Evolutionary conservation across 2,113 vertebrate genomes (phyloP).

Genomic region (Stercorarius parasiticus): DNA sequence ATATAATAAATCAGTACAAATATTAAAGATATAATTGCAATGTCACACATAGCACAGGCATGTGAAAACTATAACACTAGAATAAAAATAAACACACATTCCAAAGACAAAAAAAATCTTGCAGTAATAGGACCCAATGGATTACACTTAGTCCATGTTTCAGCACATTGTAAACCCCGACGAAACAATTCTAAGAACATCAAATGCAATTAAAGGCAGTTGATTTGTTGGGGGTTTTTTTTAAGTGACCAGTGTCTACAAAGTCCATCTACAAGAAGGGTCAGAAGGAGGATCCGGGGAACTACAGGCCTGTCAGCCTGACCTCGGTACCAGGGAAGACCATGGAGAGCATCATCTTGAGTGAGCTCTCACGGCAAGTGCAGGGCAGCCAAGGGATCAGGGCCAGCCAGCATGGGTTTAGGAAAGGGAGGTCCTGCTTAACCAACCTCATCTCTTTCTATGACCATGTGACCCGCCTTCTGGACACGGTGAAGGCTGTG

Average conservation of each 20-base stretch:
- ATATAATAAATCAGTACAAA: constrained; percentile 35
- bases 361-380: too few species aligned
- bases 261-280: neutral
- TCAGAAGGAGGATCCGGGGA: too few species aligned
- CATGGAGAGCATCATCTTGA: too few species aligned
- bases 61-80: neutral
- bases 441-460: too few species aligned
- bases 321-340: too few species aligned
- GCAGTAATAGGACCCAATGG: neutral
- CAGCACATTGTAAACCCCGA: neutral
- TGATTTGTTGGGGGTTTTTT: neutral
- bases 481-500: too few species aligned
- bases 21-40: constrained; percentile 34
- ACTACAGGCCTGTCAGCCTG: too few species aligned
- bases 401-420: too few species aligned
- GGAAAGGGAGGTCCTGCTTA: too few species aligned
- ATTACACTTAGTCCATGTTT: neutral
- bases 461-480: too few species aligned
- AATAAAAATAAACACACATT: constrained; percentile 6
- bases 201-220: neutral
- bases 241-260: neutral
- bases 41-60: neutral
- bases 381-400: too few species aligned
- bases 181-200: neutral
- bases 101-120: neutral